These are phyloP conservation scores for Oikopleura vanhoeffeni DNA, from an alignment of 23 tunicate species.

Conservation along the genomic window DNA sequence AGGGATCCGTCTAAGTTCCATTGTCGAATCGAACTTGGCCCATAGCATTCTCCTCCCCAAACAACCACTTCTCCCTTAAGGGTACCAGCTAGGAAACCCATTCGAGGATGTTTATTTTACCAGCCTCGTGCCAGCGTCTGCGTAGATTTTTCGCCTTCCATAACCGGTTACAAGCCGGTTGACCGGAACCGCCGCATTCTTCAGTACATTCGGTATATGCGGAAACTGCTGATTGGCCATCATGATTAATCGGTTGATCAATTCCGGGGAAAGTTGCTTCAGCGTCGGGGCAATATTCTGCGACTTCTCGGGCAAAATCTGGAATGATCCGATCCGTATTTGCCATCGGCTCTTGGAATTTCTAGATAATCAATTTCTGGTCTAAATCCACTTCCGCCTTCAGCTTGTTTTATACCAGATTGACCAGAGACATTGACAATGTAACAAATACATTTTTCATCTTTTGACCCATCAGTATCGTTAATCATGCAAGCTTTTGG, in stretches of 20 bases:
- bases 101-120: not conserved
- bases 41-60: not conserved
- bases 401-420: not conserved
- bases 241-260: not conserved
- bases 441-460: not conserved
- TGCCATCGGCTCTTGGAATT: conserved; percentile 10
- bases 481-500: not conserved
- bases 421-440: conserved; percentile 8
- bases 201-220: not conserved
- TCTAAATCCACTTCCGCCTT: not conserved
- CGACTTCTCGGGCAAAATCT: not conserved
- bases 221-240: not conserved
- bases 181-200: not conserved
- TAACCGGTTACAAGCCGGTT: not conserved
- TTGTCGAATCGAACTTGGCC: not conserved
- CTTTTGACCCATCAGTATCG: not conserved
- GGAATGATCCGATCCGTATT: not conserved
- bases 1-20: not conserved
- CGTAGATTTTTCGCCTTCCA: not conserved
- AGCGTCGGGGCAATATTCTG: conserved; percentile 4
- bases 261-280: not conserved
- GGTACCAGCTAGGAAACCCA: not conserved
- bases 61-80: not conserved
- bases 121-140: conserved; percentile 3
- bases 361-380: not conserved